Conservation (phyloP, 2,113 vertebrate genomes). For the Centrocercus urophasianus region DNA sequence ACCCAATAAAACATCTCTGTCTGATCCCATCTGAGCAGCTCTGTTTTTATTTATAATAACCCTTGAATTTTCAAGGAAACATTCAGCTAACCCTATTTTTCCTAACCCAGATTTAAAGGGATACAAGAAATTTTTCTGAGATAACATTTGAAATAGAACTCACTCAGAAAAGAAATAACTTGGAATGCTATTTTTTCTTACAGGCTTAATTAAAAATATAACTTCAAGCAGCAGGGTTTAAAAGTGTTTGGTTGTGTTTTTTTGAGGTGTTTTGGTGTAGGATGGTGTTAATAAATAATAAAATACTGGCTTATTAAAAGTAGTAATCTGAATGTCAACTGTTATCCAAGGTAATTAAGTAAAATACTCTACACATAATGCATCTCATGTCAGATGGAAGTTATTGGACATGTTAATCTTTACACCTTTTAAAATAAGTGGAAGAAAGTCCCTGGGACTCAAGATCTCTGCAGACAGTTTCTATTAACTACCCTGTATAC, state of each 20-base stretch:
- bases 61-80: conserved; percentile 38
- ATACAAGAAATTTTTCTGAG: not conserved
- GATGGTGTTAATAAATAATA: not conserved
- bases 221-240: not conserved
- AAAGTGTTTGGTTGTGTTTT: not conserved
- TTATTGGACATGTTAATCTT: not conserved
- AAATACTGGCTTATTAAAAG: not conserved
- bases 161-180: not conserved
- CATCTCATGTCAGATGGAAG: not conserved
- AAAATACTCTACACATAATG: not conserved
- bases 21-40: conserved; percentile 54
- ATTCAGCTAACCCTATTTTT: conserved; percentile 19
- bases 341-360: not conserved
- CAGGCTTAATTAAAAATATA: not conserved
- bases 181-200: not conserved
- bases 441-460: not conserved
- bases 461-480: not conserved
- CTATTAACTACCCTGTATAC: not conserved
- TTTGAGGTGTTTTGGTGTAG: not conserved
- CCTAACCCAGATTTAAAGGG: not conserved
- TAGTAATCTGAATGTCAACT: not conserved
- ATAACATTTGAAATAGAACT: not conserved
- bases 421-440: not conserved
- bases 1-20: conserved; percentile 54
- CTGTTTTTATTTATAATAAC: conserved; percentile 55